These are phyloP conservation scores for Melolontha melolontha DNA, from an alignment of 2,888 invertebrate genomes.

Conservation along the genomic window DNA sequence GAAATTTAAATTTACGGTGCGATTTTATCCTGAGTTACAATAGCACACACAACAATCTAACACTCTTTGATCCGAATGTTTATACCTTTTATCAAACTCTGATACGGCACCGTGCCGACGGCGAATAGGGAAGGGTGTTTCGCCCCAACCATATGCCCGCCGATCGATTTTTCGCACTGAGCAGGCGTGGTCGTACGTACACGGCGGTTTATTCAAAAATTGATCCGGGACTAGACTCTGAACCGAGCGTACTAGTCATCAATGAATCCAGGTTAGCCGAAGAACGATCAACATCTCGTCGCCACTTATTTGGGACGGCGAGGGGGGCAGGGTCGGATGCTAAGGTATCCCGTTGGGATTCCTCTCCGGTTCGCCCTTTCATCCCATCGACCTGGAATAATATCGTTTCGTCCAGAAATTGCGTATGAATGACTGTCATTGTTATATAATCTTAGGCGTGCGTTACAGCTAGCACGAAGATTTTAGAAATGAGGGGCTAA, in stretches of 20 bases:
- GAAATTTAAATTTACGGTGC: not conserved
- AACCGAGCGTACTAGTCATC: conserved; percentile 17
- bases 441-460: too few relatives aligned
- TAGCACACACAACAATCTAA: conserved; percentile 9
- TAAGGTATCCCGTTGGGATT: too few relatives aligned
- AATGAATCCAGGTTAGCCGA: conserved; percentile 25
- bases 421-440: too few relatives aligned
- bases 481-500: too few relatives aligned
- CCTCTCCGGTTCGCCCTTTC: too few relatives aligned
- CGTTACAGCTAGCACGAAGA: too few relatives aligned
- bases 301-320: too few relatives aligned
- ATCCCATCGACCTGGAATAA: too few relatives aligned
- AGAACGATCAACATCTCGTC: too few relatives aligned
- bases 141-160: conserved; percentile 32
- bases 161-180: conserved; percentile 25
- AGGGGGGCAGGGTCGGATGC: too few relatives aligned
- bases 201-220: conserved; percentile 36
- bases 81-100: conserved; percentile 36
- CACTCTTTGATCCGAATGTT: conserved; percentile 28
- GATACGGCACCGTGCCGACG: conserved; percentile 30
- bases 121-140: conserved; percentile 33
- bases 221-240: not conserved
- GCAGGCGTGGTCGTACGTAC: conserved; percentile 1
- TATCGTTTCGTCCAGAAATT: too few relatives aligned
- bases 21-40: not conserved